Conservation (phyloP, 2,888 invertebrate species). For the Lasius fuliginosus region DNA sequence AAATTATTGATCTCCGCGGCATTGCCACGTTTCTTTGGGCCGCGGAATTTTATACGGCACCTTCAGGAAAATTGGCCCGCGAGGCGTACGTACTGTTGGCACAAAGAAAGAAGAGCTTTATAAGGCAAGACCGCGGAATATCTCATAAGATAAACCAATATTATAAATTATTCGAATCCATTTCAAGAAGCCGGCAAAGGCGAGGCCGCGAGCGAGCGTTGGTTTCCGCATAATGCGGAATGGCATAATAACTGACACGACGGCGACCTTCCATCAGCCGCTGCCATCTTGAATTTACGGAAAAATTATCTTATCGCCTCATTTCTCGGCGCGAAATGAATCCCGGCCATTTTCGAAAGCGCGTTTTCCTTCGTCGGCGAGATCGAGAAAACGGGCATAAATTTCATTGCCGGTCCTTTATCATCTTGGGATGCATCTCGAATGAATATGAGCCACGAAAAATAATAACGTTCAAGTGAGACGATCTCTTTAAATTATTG, state of each 20-base stretch:
- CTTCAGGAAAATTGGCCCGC: conserved; percentile 45
- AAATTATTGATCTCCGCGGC: conserved; percentile 37
- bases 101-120: conserved; percentile 55
- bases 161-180: conserved; percentile 73
- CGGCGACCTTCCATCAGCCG: conserved; percentile 63
- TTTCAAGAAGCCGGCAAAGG: conserved; percentile 59
- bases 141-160: conserved; percentile 69
- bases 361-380: conserved; percentile 3
- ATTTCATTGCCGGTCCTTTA: conserved; percentile 40
- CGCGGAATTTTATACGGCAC: conserved; percentile 20
- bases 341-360: conserved; percentile 36
- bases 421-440: background rate
- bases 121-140: conserved; percentile 57
- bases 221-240: conserved; percentile 62
- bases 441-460: conserved; percentile 42
- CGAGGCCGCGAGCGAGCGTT: conserved; percentile 47
- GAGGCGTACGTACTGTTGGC: conserved; percentile 40
- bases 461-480: background rate
- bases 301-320: conserved; percentile 60
- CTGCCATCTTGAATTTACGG: conserved; percentile 69
- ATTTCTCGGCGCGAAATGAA: conserved; percentile 40
- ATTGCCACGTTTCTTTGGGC: background rate
- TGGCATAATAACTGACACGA: conserved; percentile 68
- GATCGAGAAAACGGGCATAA: conserved; percentile 36
- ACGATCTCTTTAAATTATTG: conserved; percentile 13